phyloP scores from a whole-genome alignment of 1,140 invertebrate species.

The Phocides pigmalion region DNA sequence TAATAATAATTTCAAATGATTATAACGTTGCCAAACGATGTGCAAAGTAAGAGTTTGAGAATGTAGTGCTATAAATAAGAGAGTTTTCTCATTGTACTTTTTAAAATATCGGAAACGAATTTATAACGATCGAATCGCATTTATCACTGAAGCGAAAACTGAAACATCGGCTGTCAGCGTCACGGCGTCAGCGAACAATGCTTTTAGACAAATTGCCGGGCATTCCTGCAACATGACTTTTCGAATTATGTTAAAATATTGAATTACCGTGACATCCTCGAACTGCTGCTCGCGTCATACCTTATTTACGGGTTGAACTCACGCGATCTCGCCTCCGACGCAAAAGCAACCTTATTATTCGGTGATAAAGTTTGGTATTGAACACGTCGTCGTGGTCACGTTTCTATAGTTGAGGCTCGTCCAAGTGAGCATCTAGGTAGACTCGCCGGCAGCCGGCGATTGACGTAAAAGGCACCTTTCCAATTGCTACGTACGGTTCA shows the following conservation, averaged over 20 bases:
- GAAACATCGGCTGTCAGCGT: conserved; percentile 11
- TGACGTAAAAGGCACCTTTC: conserved; percentile 56
- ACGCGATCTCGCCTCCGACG: conserved; percentile 18
- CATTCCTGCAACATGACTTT: conserved; percentile 33
- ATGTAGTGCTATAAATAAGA: not conserved
- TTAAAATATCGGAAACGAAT: conserved; percentile 14
- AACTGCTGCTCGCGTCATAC: conserved; percentile 47
- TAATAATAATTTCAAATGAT: not conserved
- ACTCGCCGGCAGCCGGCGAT: conserved; percentile 42
- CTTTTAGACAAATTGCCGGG: conserved; percentile 44
- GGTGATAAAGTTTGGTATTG: not conserved
- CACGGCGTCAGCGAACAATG: conserved; percentile 31
- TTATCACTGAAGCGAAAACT: conserved; percentile 19
- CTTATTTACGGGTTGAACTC: conserved; percentile 43
- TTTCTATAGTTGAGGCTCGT: conserved; percentile 28
- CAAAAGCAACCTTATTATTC: conserved; percentile 19
- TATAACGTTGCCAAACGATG: not conserved
- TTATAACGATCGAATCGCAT: conserved; percentile 24
- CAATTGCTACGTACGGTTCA: conserved; percentile 43
- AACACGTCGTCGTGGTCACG: conserved; percentile 11
- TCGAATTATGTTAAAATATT: conserved; percentile 47
- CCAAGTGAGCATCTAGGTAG: conserved; percentile 39
- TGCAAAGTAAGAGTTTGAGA: not conserved
- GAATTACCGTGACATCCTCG: conserved; percentile 48
- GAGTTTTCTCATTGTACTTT: not conserved